Conservation (phyloP, 2,888 invertebrate genomes). For the Drosophila fungiperda region DNA sequence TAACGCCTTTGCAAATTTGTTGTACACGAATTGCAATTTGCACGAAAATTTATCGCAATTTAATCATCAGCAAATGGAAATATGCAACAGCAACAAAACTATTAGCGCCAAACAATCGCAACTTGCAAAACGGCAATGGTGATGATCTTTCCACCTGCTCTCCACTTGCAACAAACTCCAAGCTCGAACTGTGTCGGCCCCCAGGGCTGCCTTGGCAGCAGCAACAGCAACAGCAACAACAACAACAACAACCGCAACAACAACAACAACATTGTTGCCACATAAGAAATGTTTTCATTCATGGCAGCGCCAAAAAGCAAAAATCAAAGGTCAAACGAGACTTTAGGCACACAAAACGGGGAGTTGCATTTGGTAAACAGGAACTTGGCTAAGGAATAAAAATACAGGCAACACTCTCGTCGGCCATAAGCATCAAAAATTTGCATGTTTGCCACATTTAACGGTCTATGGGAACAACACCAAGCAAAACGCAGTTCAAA, state of each 20-base stretch:
- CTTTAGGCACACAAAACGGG: conserved; percentile 1
- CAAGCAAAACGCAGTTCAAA: conserved; percentile 28
- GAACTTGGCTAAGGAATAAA: conserved; percentile 29
- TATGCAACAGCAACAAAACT: conserved; percentile 46
- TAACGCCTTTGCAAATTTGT: conserved; percentile 74
- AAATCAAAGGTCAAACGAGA: conserved; percentile 45
- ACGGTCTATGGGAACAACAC: conserved; percentile 54
- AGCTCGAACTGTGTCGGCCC: neutral
- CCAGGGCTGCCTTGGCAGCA: conserved; percentile 32
- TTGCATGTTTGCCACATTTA: conserved; percentile 75
- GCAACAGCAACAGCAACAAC: conserved; percentile 23
- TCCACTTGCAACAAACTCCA: conserved; percentile 5
- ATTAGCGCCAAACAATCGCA: conserved; percentile 72
- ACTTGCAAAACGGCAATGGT: conserved; percentile 42
- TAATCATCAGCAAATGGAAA: conserved; percentile 73
- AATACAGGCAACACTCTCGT: conserved; percentile 7
- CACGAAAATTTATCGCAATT: conserved; percentile 76
- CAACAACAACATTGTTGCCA: conserved; percentile 10
- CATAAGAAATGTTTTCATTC: conserved; percentile 63
- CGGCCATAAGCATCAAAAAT: conserved; percentile 60
- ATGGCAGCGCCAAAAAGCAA: conserved; percentile 17
- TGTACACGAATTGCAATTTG: conserved; percentile 77
- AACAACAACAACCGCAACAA: conserved; percentile 33
- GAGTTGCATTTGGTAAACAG: conserved; percentile 25
- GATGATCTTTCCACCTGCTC: conserved; percentile 72